phyloP scores from a whole-genome alignment of 2,113 vertebrate species.

The Casuarius casuarius region DNA sequence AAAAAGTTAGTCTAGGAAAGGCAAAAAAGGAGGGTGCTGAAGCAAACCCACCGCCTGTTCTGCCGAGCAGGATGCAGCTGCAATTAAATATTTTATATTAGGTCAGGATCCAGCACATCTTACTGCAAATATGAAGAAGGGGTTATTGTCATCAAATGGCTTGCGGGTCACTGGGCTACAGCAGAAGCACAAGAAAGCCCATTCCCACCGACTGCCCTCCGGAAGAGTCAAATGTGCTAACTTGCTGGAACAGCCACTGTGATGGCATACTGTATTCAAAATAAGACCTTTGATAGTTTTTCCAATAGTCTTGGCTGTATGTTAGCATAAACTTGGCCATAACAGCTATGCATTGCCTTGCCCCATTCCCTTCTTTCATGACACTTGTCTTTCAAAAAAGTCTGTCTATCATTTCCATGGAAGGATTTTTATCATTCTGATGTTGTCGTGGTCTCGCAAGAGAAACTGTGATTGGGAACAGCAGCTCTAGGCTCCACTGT shows the following conservation, averaged over 20 bases:
- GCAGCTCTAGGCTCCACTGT: background rate
- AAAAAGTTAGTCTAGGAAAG: conserved; percentile 23
- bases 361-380: background rate
- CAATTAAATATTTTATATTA: background rate
- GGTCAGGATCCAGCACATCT: background rate
- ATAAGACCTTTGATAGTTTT: background rate
- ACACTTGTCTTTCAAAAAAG: background rate
- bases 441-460: background rate
- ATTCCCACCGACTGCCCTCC: background rate
- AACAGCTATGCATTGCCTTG: background rate
- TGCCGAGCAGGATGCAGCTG: background rate
- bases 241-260: background rate
- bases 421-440: background rate
- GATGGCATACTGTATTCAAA: background rate
- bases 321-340: background rate
- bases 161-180: background rate
- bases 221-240: background rate
- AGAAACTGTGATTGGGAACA: background rate
- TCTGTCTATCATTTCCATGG: background rate
- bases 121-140: background rate
- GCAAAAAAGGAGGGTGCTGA: background rate
- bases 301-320: background rate
- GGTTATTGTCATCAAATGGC: background rate
- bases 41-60: background rate
- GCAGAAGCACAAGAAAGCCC: background rate